Percentiles rank a stretch among this genome's conserved stretches.
These are phyloP conservation scores for Rhabditoides inermis DNA, from an alignment of 2,888 invertebrate species.

Conservation along the genomic window DNA sequence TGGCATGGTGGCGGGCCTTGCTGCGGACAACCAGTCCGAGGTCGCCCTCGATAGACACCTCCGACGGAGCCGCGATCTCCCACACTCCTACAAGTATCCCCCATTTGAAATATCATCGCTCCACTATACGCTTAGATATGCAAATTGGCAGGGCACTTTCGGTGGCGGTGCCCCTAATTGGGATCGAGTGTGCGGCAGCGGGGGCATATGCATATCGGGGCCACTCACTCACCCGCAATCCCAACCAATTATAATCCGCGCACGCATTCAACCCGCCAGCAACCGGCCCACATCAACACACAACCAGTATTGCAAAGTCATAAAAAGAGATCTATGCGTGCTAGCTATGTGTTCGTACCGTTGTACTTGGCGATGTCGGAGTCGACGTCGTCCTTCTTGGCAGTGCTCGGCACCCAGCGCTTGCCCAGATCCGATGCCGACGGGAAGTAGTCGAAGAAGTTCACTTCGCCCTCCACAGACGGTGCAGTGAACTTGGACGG, in stretches of 20 bases:
- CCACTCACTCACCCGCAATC: no score
- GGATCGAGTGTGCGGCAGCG: background rate
- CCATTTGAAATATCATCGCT: background rate
- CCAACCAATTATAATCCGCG: background rate
- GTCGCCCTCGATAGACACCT: constrained; percentile 73
- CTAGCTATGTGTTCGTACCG: constrained; percentile 58
- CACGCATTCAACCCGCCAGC: background rate
- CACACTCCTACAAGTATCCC: constrained; percentile 58
- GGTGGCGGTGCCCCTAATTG: no score
- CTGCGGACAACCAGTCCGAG: constrained; percentile 77
- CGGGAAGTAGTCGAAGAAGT: constrained; percentile 29
- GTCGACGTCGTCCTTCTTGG: constrained; percentile 77
- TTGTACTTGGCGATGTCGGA: constrained; percentile 89
- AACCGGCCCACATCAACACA: background rate
- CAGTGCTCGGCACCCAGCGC: constrained; percentile 76
- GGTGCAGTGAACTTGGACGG: constrained; percentile 14
- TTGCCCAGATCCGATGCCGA: constrained; percentile 61
- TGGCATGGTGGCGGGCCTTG: constrained; percentile 91
- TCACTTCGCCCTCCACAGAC: background rate
- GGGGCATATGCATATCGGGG: constrained; percentile 8
- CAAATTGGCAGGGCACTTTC: no score
- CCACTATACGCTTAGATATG: no score
- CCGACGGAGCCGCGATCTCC: constrained; percentile 68
- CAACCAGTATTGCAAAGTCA: background rate
- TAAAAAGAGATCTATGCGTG: background rate